Conservation (phyloP, 1,140 invertebrate species). For the Oscheius sp. region DNA sequence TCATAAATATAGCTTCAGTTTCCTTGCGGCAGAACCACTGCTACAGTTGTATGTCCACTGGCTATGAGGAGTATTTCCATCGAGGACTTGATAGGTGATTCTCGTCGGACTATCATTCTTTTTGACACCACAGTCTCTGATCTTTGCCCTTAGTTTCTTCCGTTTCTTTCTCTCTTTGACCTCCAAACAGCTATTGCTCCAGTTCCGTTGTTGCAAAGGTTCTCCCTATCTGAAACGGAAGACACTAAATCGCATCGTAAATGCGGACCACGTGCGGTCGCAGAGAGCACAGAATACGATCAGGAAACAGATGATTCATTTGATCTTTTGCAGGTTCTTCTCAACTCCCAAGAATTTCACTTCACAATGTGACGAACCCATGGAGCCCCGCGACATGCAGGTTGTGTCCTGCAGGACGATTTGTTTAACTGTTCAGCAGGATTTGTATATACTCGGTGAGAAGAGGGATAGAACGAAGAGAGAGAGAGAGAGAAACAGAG, state of each 20-base stretch:
- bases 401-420: conserved; percentile 39
- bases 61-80: conserved; percentile 29
- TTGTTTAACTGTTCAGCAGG: conserved; percentile 38
- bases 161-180: too few relatives aligned
- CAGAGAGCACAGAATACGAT: neutral
- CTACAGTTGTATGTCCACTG: conserved; percentile 37
- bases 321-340: conserved; percentile 20
- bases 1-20: neutral
- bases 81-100: conserved; percentile 20
- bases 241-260: neutral
- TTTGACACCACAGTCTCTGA: neutral
- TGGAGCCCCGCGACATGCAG: conserved; percentile 20
- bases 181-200: too few relatives aligned
- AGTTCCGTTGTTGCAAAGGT: too few relatives aligned
- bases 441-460: conserved; percentile 31
- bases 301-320: neutral
- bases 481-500: neutral
- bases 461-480: neutral
- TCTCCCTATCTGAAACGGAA: neutral
- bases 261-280: neutral
- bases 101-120: neutral
- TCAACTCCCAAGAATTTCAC: conserved; percentile 41
- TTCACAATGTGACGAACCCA: conserved; percentile 40
- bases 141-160: too few relatives aligned
- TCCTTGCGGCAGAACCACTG: conserved; percentile 28